Conservation (phyloP, 2,113 vertebrate species). For the Diphyllodes magnificus region DNA sequence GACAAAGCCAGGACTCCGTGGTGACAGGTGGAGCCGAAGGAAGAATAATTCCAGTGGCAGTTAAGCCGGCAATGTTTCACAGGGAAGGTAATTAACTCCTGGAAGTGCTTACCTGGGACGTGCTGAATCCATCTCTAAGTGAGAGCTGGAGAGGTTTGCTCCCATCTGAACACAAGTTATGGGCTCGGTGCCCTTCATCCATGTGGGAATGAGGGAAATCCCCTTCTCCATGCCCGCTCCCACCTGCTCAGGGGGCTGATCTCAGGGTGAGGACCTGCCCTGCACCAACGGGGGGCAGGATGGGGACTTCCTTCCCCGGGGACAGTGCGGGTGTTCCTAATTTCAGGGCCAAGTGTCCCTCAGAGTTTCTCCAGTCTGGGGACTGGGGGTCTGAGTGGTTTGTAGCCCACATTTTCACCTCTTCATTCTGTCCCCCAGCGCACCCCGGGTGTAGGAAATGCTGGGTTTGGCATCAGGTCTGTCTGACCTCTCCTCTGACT, state of each 20-base stretch:
- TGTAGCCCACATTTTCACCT: background rate
- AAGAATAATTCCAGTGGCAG: slow-evolving; percentile 1
- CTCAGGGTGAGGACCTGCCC: too few species aligned
- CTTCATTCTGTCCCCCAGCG: background rate
- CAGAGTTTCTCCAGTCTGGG: background rate
- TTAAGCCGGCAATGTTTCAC: background rate
- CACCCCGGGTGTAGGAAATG: background rate
- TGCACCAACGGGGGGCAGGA: rapidly evolving
- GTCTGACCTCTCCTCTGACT: background rate
- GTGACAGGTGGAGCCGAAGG: slow-evolving; percentile 20
- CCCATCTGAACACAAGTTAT: background rate
- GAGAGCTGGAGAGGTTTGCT: background rate
- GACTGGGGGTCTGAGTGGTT: background rate
- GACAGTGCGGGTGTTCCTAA: background rate
- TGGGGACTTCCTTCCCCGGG: background rate
- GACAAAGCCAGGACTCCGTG: slow-evolving; percentile 21
- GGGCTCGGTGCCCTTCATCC: background rate
- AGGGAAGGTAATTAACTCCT: slow-evolving; percentile 37
- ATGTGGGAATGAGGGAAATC: background rate
- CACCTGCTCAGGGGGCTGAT: background rate
- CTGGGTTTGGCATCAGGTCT: background rate
- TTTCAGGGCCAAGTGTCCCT: background rate
- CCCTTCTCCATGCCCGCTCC: rapidly evolving
- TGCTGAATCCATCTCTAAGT: background rate
- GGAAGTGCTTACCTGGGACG: background rate